A percentile compares a stretch with the other conserved stretches of the same genome.
These are phyloP conservation scores for Nemurella pictetii DNA, from an alignment of 2,888 invertebrate species.

Conservation along the genomic window DNA sequence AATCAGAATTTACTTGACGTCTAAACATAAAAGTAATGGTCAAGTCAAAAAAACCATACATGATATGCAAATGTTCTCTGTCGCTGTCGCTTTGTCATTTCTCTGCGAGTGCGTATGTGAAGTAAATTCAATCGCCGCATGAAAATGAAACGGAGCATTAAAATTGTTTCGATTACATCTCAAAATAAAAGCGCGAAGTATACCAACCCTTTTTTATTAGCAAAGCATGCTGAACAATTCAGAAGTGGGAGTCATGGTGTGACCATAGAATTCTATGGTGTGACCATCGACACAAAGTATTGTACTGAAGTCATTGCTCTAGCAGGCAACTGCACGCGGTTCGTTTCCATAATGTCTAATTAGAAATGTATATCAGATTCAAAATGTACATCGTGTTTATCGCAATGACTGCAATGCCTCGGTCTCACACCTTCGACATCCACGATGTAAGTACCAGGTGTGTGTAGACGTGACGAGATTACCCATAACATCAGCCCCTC, in stretches of 20 bases:
- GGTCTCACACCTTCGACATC: background rate
- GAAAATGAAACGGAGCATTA: no score
- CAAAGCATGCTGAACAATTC: no score
- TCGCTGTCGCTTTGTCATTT: no score
- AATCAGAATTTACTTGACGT: background rate
- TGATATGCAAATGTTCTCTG: no score
- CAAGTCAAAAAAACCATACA: background rate
- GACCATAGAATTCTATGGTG: no score
- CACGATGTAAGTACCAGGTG: background rate
- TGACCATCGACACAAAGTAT: background rate
- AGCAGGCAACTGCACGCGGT: background rate
- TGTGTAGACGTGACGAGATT: background rate
- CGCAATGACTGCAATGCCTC: background rate
- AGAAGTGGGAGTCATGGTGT: no score
- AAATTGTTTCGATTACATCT: no score
- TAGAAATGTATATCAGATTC: background rate
- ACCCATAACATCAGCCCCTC: background rate
- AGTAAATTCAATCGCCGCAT: no score
- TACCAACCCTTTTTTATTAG: no score
- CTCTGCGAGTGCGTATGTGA: no score
- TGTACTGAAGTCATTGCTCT: background rate
- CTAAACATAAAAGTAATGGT: background rate
- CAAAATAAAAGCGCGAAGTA: no score
- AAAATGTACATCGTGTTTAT: background rate
- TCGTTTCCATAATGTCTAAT: background rate